Conservation (phyloP, 2,113 vertebrate genomes). For the Pomatostomus ruficeps region DNA sequence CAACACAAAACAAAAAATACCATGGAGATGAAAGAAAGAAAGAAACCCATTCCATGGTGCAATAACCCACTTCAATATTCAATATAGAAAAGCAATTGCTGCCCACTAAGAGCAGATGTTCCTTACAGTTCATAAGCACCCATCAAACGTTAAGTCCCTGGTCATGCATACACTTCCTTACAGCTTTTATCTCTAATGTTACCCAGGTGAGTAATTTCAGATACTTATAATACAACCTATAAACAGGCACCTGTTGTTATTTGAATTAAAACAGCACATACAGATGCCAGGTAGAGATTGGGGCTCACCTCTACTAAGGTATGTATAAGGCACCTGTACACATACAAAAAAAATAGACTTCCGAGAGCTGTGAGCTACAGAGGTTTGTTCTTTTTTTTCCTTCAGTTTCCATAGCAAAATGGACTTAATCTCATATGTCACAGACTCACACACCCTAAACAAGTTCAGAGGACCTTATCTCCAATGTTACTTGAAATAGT, state of each 20-base stretch:
- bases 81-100: conserved; percentile 32
- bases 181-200: conserved; percentile 30
- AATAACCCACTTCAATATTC: conserved; percentile 4
- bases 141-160: not conserved
- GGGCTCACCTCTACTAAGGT: not conserved
- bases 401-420: not conserved
- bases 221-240: not conserved
- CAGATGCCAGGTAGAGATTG: not conserved
- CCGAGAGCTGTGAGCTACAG: not conserved
- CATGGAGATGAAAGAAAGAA: conserved; percentile 16
- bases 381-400: not conserved
- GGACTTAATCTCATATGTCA: not conserved
- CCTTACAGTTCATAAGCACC: not conserved
- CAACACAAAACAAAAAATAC: not conserved
- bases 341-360: not conserved
- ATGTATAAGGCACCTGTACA: not conserved
- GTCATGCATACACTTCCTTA: not conserved
- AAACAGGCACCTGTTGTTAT: not conserved
- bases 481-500: not conserved
- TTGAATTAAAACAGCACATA: not conserved
- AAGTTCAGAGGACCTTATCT: not conserved
- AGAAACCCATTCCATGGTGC: not conserved
- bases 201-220: not conserved
- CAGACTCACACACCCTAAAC: not conserved
- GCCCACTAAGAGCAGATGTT: conserved; percentile 9